These are phyloP conservation scores for Bambusicola thoracicus DNA, from an alignment of 2,113 vertebrate genomes.

Conservation along the genomic window DNA sequence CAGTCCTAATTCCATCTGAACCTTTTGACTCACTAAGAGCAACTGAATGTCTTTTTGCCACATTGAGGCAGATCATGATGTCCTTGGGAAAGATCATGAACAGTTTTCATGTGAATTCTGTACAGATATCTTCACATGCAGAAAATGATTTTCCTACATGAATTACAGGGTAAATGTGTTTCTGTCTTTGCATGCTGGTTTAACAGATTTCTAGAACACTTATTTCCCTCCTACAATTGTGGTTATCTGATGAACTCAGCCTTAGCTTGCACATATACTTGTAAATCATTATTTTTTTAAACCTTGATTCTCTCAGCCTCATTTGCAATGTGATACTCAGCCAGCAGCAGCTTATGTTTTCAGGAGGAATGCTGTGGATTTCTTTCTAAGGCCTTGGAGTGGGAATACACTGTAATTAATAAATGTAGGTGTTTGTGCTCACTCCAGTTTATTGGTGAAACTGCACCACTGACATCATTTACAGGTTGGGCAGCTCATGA, in stretches of 20 bases:
- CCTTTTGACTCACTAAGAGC: neutral
- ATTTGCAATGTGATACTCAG: neutral
- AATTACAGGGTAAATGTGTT: neutral
- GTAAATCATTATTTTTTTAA: neutral
- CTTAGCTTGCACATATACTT: neutral
- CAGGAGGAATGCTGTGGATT: neutral
- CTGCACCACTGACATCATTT: neutral
- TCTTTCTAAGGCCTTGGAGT: neutral
- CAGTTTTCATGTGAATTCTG: neutral
- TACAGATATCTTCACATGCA: neutral
- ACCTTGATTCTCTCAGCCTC: neutral
- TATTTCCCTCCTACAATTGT: neutral
- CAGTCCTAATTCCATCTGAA: accelerated
- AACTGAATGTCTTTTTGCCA: neutral
- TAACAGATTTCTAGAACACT: neutral
- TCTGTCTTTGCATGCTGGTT: neutral
- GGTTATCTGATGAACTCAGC: accelerated
- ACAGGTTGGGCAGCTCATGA: neutral
- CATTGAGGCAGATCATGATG: neutral
- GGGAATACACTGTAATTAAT: neutral
- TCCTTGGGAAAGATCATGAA: neutral
- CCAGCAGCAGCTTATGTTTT: neutral
- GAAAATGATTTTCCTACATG: neutral
- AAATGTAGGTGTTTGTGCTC: neutral
- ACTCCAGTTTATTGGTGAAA: neutral